Evolutionary conservation across 2,113 vertebrate genomes (phyloP), one percentile per base, ranked within the genome.

Genomic region (Cyanoramphus novaezelandiae): DNA sequence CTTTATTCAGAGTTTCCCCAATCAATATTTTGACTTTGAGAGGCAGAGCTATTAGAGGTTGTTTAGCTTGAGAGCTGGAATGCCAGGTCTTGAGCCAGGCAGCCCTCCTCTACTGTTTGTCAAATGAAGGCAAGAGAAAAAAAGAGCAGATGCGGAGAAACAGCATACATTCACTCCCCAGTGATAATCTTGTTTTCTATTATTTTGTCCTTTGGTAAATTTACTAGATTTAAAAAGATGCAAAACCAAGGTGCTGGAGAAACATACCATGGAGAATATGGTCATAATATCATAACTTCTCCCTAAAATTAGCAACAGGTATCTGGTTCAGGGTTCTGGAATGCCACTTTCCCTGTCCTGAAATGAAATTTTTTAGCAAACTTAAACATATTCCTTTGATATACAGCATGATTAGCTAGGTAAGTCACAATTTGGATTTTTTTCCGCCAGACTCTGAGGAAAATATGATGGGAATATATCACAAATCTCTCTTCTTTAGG

Each of bases 1-100:
- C 55, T 95, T 92, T 90, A 94, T 96, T 96, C 92, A 96, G 92
- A 94, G 72, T 96, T 96, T 92, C 76, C 82, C 52, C 92, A 97
- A 93, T 97, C 95, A 97, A 96, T 97, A 96, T 95, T 96, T 96
- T 94, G 94, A 96, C 92, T 96, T 94, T 95, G 90, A 96, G 92
- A 96, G 85, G 90, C 90, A 96, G 79, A 92, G 68, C 82, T 96
- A 96, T 97, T 95, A 96, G 85, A 92, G 75, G 82, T 88, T 95
- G 84, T 94, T 96, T 90, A 96, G 64, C 35, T 67, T 86, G 85
- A 95, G 76, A 94, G 92, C 76, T 72, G 39, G 79, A 70, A 94
- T 88, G 68, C 79, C 72, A 94, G 50, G 72, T 86, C 88, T 94
- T 77, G 68, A 95, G 86, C 68, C 76, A 94, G 72, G 44, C 71